Conservation (phyloP, 2,113 vertebrate species). For the Microcebus murinus region DNA sequence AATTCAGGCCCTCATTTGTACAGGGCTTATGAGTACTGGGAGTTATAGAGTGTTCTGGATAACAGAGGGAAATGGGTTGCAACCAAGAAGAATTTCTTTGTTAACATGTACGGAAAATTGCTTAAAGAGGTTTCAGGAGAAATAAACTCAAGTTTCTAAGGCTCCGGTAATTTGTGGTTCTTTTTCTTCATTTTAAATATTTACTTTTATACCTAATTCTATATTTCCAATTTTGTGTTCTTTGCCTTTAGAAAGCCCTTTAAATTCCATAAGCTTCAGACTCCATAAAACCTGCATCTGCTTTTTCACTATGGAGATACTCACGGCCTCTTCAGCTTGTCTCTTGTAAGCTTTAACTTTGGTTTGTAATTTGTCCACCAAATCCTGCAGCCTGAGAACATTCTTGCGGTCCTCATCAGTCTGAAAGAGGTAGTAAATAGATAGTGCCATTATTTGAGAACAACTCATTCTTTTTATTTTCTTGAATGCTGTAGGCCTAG, state of each 20-base stretch:
- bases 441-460: background rate
- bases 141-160: background rate
- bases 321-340: constrained; percentile 94
- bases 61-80: background rate
- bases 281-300: background rate
- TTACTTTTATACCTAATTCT: background rate
- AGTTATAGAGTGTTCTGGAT: background rate
- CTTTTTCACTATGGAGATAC: constrained; percentile 64
- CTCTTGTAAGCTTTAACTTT: constrained; percentile 97
- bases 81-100: background rate
- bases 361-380: constrained; percentile 91
- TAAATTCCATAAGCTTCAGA: background rate
- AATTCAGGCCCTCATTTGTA: background rate
- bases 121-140: constrained; percentile 1
- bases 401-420: constrained; percentile 91
- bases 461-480: background rate
- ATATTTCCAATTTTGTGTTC: background rate
- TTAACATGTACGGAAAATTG: background rate
- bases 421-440: constrained; percentile 73
- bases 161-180: background rate
- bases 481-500: background rate
- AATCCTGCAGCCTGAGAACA: constrained; percentile 87
- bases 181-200: constrained; percentile 12
- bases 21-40: background rate
- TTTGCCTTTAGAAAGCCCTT: background rate